These are phyloP conservation scores for Rhynchonycteris naso DNA, from an alignment of 2,797 vertebrate species.

Conservation along the genomic window DNA sequence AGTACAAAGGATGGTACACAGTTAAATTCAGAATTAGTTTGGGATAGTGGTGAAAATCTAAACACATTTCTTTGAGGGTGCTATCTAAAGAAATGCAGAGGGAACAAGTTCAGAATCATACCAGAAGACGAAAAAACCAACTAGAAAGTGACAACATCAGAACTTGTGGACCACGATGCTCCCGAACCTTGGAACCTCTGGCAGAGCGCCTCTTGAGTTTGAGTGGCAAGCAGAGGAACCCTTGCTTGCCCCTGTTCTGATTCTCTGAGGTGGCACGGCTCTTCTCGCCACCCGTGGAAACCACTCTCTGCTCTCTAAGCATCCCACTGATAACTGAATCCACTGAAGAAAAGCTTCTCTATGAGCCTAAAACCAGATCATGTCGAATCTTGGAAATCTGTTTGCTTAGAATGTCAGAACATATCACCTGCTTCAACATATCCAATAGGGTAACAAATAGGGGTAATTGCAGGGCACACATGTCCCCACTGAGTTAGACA, in stretches of 20 bases:
- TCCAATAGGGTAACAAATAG: not conserved
- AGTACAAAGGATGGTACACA: not conserved
- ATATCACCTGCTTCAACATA: not conserved
- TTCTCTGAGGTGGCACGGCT: not conserved
- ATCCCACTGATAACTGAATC: not conserved
- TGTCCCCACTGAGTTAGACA: not conserved
- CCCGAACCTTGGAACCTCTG: not conserved
- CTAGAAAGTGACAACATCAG: not conserved
- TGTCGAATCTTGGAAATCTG: not conserved
- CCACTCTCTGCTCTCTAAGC: no score
- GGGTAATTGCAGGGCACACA: not conserved
- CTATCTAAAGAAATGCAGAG: not conserved
- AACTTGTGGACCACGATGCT: not conserved
- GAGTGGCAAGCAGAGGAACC: not conserved
- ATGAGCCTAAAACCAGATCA: not conserved
- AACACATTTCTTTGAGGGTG: not conserved
- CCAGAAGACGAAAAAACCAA: not conserved
- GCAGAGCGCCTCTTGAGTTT: not conserved
- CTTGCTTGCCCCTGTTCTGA: not conserved
- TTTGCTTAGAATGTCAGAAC: not conserved
- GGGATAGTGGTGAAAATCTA: not conserved
- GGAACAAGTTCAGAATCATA: not conserved
- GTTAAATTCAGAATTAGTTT: not conserved
- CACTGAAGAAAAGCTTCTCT: not conserved
- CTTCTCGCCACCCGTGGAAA: rapidly evolving